Base-by-base conservation (phyloP, 1,140 invertebrate species). In the Drosophila nannoptera region DNA sequence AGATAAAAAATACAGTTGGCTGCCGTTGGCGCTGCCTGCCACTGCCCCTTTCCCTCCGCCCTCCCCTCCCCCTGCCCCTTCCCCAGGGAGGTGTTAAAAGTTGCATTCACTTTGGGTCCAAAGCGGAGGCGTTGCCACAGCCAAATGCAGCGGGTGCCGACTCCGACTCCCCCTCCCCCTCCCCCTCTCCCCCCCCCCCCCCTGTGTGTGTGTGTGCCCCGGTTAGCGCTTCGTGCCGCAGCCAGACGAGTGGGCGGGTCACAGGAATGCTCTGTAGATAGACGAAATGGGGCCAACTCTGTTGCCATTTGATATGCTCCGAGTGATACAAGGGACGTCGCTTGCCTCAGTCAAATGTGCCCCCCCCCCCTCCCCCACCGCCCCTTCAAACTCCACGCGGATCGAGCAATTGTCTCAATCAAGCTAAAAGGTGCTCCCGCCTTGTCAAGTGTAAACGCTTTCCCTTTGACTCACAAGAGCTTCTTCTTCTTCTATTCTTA, bases 1-100 rank as follows among this genome's bases (percentile, higher is more conserved):
- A 84, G 81, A 84, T 86, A 84, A 71, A 71, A 77, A 70, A 76
- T 61, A 73, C 69, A 68, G 63, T 72, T 72, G 69, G 56, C 43
- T 72, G 67, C 31, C 67, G 67, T 35, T 45, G 32, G 12, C 31
- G 40, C 40, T 45, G 32, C 22, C 7, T 35, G 22, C n/a, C n/a
- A n/a, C n/a, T n/a, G n/a, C n/a, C n/a, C n/a, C n/a, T n/a, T n/a
- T n/a, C n/a, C n/a, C n/a, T n/a, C n/a, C n/a, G n/a, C n/a, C n/a
- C n/a, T n/a, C n/a, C n/a, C 66, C 59, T 53, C 59, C 46, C 4
- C 50, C 12, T 16, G 5, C 14, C 12, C 8, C 4, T n/a, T n/a
- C 29, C 48, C 22, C 33, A 11, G 62, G 62, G 68, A 66, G 68
- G 68, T 70, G 68, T 67, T 56, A 67, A 71, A 67, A 67, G 64